Base-by-base conservation (phyloP, 1,140 invertebrate species). In the Tribolium madens region DNA sequence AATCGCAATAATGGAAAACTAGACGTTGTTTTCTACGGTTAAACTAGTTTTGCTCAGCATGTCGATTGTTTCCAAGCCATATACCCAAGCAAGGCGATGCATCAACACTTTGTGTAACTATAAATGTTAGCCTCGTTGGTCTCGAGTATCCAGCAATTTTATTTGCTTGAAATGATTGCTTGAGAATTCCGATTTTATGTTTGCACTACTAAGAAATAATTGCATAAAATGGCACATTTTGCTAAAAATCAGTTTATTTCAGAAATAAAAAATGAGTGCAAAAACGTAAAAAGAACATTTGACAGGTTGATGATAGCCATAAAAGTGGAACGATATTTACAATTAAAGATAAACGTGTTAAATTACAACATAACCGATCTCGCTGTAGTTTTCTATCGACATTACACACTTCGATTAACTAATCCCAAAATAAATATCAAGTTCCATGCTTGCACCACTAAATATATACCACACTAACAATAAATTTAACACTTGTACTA, bases 41-140 rank as follows among this genome's bases (percentile, higher is more conserved):
- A 57, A 42, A 73, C 26, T 73, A 57, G 71, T 73, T 73, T 73
- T 36, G 47, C 52, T 53, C 48, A 15, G 71, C 71, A 73, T 73
- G 48, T 73, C 48, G 71, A 73, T 73, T 73, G 71, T 73, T 73
- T 73, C 71, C 71, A 73, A 53, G 71, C 71, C 71, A 73, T 73
- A 73, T 73, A 73, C 46, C 52, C 70, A 72, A 72, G 70, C 50
- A 72, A 50, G 70, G 50, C 70, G 70, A 72, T 72, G 46, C 50
- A 72, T 33, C 70, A 72, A 50, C 47, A 52, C 70, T 72, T 72
- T 72, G 50, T 72, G 50, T 17, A 72, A 72, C 70, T 52, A 72
- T 72, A 50, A 64, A 72, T 72, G 50, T 71, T 71, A 71, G 68
- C 50, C 70, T 50, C 46, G 70, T 72, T 50, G 46, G 47, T 13